Conservation (phyloP, 2,113 vertebrate species). For the Craseonycteris thonglongyai region DNA sequence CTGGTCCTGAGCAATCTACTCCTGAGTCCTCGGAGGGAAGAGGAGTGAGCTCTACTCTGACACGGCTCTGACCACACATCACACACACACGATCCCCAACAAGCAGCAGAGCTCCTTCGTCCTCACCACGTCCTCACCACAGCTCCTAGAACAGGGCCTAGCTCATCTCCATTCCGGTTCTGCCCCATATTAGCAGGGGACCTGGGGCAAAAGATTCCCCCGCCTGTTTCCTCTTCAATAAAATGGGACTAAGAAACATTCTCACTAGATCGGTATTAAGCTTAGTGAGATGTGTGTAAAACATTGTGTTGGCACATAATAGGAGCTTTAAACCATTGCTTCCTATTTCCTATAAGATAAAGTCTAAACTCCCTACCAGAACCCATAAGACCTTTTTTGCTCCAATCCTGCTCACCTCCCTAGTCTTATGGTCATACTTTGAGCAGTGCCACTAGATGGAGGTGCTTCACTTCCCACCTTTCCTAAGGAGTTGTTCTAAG, state of each 20-base stretch:
- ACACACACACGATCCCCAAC: not conserved
- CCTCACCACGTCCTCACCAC: not conserved
- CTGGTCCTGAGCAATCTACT: not conserved
- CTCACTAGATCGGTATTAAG: not conserved
- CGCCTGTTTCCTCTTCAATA: not conserved
- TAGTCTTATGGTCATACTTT: not conserved
- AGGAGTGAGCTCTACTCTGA: not conserved
- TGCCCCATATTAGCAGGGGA: not conserved
- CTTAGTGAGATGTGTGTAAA: not conserved
- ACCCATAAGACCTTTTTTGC: not conserved
- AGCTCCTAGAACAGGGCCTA: not conserved
- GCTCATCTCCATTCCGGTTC: not conserved
- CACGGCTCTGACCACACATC: not conserved
- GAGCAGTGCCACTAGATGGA: not conserved
- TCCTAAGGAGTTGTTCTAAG: not conserved
- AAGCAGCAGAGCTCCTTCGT: not conserved
- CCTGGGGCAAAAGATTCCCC: not conserved
- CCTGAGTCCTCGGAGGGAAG: not conserved
- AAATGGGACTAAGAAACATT: not conserved
- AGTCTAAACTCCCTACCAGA: not conserved
- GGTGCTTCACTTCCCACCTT: fast-evolving
- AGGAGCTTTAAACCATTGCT: not conserved
- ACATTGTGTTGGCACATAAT: not conserved
- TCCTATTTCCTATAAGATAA: not conserved
- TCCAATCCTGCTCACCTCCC: not conserved